phyloP scores from a whole-genome alignment of 2,797 vertebrate genomes.

The Acrossocheilus wenchowensis region DNA sequence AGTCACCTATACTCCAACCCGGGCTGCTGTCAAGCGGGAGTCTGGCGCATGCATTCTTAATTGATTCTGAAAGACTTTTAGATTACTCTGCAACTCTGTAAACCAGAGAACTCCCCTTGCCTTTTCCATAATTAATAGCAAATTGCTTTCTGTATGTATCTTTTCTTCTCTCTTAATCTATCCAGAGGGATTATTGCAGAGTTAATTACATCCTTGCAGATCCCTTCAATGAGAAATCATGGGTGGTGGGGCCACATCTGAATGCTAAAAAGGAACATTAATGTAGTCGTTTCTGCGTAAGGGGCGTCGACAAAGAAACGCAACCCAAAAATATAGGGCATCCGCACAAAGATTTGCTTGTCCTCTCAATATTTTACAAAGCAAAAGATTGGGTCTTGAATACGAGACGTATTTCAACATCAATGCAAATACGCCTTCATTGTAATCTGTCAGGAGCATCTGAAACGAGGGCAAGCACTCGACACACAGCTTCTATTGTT shows the following conservation, averaged over 20 bases:
- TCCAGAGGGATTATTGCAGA: constrained; percentile 57
- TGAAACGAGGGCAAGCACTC: constrained; percentile 16
- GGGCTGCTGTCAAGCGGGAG: constrained; percentile 38
- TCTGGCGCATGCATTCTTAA: constrained; percentile 49
- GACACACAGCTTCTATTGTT: constrained; percentile 34
- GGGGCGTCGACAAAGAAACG: background rate
- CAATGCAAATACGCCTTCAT: constrained; percentile 4
- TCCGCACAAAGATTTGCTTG: background rate
- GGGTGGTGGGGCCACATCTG: background rate
- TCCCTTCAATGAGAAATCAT: constrained; percentile 40
- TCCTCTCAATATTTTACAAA: constrained; percentile 6
- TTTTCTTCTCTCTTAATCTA: constrained; percentile 59
- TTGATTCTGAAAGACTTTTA: constrained; percentile 55
- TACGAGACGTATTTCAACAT: constrained; percentile 12
- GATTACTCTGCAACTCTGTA: constrained; percentile 49
- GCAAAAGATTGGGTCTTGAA: constrained; percentile 16
- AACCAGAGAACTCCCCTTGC: constrained; percentile 50
- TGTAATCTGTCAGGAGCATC: constrained; percentile 31
- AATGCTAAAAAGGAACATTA: constrained; percentile 35
- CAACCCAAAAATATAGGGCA: background rate
- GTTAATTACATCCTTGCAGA: constrained; percentile 61
- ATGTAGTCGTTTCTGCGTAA: constrained; percentile 32
- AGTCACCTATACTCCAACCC: constrained; percentile 14
- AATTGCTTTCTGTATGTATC: constrained; percentile 57
- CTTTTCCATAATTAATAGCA: constrained; percentile 63